Evolutionary conservation across 2,797 vertebrate genomes (phyloP), one percentile per base, ranked within the genome.

Genomic region (Epinephelus coioides): DNA sequence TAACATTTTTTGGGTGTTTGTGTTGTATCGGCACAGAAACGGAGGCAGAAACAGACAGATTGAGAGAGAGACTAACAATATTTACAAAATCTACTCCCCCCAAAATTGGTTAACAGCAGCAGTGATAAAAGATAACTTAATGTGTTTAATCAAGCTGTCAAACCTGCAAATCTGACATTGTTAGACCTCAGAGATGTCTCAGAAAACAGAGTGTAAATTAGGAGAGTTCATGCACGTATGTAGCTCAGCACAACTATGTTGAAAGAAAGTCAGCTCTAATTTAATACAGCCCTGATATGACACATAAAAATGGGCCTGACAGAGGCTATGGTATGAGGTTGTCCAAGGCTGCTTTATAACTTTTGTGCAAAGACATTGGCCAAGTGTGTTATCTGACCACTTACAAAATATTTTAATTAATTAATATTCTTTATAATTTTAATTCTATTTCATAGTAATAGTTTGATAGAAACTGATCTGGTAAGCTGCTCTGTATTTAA

Each of bases 371-470:
- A 65, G 46, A 44, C 59, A 64, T 19, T 23, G 27, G 27, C 27
- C 34, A 8, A 34, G 27, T 34, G 7, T 34, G 34, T 34, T 34
- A 34, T 34, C 7, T 34, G 6, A 8, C 34, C 34, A 34, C 34
- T 34, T 34, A 34, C 7, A 0, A 34, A 34, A 34, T 34, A 34
- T 8, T 34, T 30, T 30, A 30, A 30, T 30, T 1, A 30, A 30
- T 30, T 34, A 34, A 34, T 8, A 34, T 8, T 34, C 1, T 34
- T 34, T 8, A 8, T 34, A 2, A 7, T 34, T 34, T 8, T 34
- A 34, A 47, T 38, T 12, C 66, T 21, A 47, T 62, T 61, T 67
- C 27, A 49, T 56, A 40, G n/a, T 30, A 74, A 65, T 19, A 59
- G 25, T 53, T 64, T 38, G 30, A 43, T 57, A 30, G 14, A 74